Evolutionary conservation across 2,797 vertebrate genomes (phyloP), one percentile per base, ranked within the genome.

Genomic region (Thripadectes ignobilis): DNA sequence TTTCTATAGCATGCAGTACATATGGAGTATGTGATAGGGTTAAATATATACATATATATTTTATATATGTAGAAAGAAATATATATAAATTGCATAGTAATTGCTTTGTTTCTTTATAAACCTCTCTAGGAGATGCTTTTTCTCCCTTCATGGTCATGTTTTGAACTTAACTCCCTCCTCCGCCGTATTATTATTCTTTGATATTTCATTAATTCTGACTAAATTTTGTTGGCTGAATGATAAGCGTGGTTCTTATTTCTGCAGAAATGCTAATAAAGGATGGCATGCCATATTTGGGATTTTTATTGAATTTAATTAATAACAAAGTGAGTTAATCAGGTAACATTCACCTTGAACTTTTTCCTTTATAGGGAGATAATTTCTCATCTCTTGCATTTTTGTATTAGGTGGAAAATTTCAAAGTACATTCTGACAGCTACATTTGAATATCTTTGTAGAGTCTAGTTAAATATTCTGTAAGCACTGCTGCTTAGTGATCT

Each of bases 271-370:
- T 97, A 96, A 95, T 96, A 89, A 95, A 89, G 73, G 58, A 55
- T 95, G 89, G 74, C 66, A 81, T 46, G 32, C 58, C 68, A 7
- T 97, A 95, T 95, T 96, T 95, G 66, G 75, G 88, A 86, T 79
- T 96, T 97, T 96, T 97, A 94, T 96, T 97, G 88, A 95, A 95
- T 95, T 86, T 93, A 97, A 95, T 97, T 95, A 96, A 95, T 94
- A 94, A 95, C 93, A 94, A 93, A 95, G 90, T 73, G 95, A 95
- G 81, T 83, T 94, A 96, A 96, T 96, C 94, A 89, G 65, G 52
- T 83, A 66, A 78, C 74, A 48, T 93, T 86, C 82, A 71, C 79
- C 55, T 96, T 93, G 82, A 97, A 90, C 57, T 88, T 89, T 46
- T 77, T 87, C 74, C 93, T 96, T 96, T 89, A 93, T 97, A 96